Evolutionary conservation across 1,140 invertebrate species (phyloP).

Genomic region (Microplitis mediator): DNA sequence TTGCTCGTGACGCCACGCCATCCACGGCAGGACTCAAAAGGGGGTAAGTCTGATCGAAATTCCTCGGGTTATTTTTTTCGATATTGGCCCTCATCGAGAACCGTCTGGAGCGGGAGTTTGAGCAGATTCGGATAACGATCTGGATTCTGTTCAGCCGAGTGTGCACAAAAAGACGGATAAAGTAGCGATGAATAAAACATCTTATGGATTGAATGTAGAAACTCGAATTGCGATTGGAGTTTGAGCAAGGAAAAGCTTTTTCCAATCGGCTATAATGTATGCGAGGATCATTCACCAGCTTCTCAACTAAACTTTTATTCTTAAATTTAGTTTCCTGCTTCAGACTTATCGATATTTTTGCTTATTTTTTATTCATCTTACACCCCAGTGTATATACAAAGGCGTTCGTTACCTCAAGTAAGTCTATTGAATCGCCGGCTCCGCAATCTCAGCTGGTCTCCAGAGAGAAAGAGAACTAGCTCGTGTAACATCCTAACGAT

Average conservation of each 20-base stretch:
- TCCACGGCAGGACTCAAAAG: too few relatives aligned
- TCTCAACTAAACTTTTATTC: background rate
- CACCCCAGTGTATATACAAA: background rate
- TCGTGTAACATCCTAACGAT: background rate
- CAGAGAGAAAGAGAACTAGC: background rate
- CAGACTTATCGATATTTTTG: background rate
- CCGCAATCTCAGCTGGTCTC: slow-evolving; percentile 23
- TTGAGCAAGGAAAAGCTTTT: slow-evolving; percentile 3
- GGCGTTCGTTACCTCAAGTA: slow-evolving; percentile 13
- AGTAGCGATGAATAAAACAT: slow-evolving; percentile 23
- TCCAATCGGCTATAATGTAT: slow-evolving; percentile 15
- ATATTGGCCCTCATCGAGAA: background rate
- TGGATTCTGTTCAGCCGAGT: background rate
- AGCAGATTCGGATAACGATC: slow-evolving; percentile 11
- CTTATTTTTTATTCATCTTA: background rate
- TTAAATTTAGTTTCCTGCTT: background rate
- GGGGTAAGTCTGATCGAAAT: too few relatives aligned
- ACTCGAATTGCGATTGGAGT: background rate
- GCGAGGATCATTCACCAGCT: slow-evolving; percentile 11
- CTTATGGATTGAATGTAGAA: background rate
- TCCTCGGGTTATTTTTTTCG: background rate
- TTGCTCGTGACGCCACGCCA: too few relatives aligned
- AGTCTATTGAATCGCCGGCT: slow-evolving; percentile 22
- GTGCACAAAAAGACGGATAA: too few relatives aligned
- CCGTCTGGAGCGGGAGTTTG: too few relatives aligned